Base-by-base conservation (phyloP, 2,888 invertebrate species). In the Digitonthophagus gazella region DNA sequence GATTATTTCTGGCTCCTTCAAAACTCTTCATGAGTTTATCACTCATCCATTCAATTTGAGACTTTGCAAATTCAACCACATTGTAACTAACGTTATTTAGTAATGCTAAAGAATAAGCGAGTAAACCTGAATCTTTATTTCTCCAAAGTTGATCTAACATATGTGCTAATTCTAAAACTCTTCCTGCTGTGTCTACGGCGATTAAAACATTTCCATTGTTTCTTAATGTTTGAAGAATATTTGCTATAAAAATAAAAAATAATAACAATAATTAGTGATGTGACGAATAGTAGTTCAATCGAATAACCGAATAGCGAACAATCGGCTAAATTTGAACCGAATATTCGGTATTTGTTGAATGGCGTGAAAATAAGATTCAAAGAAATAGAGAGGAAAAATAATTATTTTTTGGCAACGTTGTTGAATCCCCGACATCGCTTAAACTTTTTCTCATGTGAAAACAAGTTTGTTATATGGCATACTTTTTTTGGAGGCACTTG, bases 1-100 rank as follows among this genome's bases (percentile, higher is more conserved):
- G 98, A 85, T 97, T 98, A 77, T 93, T 94, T 68, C 96, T 87
- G 0, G 93, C 93, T 0, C 93, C 94, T 81, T 96, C 95, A 80
- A 96, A 95, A 66, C 92, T 92, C 71, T 96, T 90, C 86, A 98
- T 96, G 57, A 99, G 85, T 80, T 98, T 98, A 79, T 99, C 98
- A 80, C 97, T 97, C 99, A 99, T 99, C 99, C 98, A 99, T 84
- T 99, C 99, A 74, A 99, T 97, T 88, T 93, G 97, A 0, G 97
- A 97, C 82, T 98, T 99, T 1, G 99, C 98, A 83, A 98, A 98
- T 83, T 98, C 98, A 1, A 98, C 95, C 0, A 98, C 98, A 80
- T 98, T 98, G 79, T 97, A 98, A 80, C 97, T 96, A 70, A 99
- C 97, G 80, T 98, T 97, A 76, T 95, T 98, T 1, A 99, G 85